These are phyloP conservation scores for Leucoraja erinaceus DNA, from an alignment of 2,113 vertebrate genomes.

Conservation along the genomic window DNA sequence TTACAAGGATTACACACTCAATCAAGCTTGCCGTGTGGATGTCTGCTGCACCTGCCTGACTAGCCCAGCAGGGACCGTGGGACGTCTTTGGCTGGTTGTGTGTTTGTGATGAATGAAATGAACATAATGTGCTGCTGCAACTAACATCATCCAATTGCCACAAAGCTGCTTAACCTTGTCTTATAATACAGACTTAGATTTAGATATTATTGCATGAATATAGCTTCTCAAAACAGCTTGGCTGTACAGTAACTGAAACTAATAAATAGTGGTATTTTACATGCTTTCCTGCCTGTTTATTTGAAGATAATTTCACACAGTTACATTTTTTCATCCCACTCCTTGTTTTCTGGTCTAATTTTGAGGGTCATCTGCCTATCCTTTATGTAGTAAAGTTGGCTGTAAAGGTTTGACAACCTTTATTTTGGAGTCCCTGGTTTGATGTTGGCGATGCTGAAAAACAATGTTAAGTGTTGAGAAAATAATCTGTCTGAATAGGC, in stretches of 20 bases:
- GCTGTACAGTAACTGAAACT: not conserved
- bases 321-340: not conserved
- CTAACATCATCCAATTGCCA: not conserved
- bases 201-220: not conserved
- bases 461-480: not conserved
- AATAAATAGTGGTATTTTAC: not conserved
- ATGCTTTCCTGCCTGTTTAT: not conserved
- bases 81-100: not conserved
- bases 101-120: not conserved
- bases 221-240: not conserved
- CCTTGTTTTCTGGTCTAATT: not conserved
- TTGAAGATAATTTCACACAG: not conserved
- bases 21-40: constrained; percentile 4
- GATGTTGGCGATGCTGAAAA: not conserved
- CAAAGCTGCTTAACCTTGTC: not conserved
- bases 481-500: not conserved
- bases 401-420: not conserved
- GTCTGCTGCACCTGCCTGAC: constrained; percentile 24
- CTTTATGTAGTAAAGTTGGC: not conserved
- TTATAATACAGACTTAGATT: not conserved
- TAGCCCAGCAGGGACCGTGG: not conserved
- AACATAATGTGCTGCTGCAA: not conserved
- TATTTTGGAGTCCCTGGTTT: not conserved
- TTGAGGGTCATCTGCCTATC: not conserved
- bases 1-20: constrained; percentile 12